Conservation (phyloP, 1,140 invertebrate genomes). For the Drosophila seguyi region DNA sequence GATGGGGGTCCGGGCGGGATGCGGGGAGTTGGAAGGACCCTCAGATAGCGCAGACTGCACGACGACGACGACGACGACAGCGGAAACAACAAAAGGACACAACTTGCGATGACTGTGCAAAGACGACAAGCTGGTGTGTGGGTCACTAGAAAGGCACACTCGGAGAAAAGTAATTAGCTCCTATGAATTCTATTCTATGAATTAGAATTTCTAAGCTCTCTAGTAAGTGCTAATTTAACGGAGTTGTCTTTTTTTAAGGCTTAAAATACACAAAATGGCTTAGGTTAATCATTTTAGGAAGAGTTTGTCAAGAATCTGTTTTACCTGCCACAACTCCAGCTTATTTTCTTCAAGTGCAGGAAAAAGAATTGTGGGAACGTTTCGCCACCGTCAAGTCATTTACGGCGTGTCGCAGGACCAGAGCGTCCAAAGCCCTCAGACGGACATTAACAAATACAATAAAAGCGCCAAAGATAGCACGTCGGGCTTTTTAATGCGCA, state of each 20-base stretch:
- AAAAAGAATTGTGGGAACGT: conserved; percentile 25
- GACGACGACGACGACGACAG: conserved; percentile 36
- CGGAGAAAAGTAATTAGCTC: conserved; percentile 9
- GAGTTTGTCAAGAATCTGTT: not conserved
- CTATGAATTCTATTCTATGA: rapidly evolving
- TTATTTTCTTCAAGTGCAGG: conserved; percentile 3
- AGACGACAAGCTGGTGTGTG: conserved; percentile 43
- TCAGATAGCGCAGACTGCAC: conserved; percentile 57
- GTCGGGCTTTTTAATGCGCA: conserved; percentile 83
- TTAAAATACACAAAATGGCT: too few species aligned
- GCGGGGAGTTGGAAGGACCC: conserved; percentile 17
- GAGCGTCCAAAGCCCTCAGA: conserved; percentile 35
- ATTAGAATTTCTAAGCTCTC: not conserved
- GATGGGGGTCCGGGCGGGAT: not conserved
- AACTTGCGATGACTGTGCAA: conserved; percentile 63
- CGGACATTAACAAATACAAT: conserved; percentile 82
- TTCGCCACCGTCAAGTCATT: conserved; percentile 74
- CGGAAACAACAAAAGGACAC: conserved; percentile 81
- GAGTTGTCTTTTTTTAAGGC: too few species aligned
- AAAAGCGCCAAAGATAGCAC: conserved; percentile 83
- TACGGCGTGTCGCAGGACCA: conserved; percentile 52
- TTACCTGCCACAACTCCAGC: too few species aligned
- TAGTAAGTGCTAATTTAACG: not conserved
- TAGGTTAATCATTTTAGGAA: too few species aligned
- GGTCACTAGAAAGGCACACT: conserved; percentile 29